These are phyloP conservation scores for Gasterosteus nipponicus DNA, from an alignment of 2,113 vertebrate species.

Conservation along the genomic window DNA sequence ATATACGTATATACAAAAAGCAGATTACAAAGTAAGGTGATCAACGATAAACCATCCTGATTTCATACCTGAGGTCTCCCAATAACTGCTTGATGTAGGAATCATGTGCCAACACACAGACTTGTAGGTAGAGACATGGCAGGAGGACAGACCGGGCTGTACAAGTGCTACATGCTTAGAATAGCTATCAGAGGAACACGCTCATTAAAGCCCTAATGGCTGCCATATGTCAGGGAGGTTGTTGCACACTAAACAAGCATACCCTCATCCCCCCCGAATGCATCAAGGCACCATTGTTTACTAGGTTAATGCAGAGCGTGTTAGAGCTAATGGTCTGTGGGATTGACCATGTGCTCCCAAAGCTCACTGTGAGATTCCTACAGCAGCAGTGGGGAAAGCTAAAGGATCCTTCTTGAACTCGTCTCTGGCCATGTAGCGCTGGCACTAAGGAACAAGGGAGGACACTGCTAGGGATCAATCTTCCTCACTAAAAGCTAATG, in stretches of 20 bases:
- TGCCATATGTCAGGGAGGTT: conserved; percentile 59
- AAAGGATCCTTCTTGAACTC: conserved; percentile 22
- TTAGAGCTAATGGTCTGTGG: conserved; percentile 53
- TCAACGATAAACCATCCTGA: conserved; percentile 19
- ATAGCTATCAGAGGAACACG: conserved; percentile 61
- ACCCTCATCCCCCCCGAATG: conserved; percentile 33
- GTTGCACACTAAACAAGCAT: conserved; percentile 52
- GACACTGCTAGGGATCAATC: neutral
- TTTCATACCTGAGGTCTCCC: conserved; percentile 27
- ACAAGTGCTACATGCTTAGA: conserved; percentile 37
- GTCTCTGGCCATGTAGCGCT: neutral
- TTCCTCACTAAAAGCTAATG: neutral
- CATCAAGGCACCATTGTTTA: conserved; percentile 52
- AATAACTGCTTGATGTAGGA: neutral
- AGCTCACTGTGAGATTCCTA: conserved; percentile 34
- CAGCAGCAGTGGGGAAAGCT: conserved; percentile 24
- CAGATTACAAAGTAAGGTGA: neutral
- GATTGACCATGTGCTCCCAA: conserved; percentile 50
- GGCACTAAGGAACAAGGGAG: neutral
- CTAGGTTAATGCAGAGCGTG: conserved; percentile 48
- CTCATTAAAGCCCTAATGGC: conserved; percentile 60
- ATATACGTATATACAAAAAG: conserved; percentile 25
- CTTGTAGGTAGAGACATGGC: conserved; percentile 5
- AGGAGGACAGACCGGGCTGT: conserved; percentile 8
- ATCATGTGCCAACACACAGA: conserved; percentile 20